Conservation (phyloP, 2,113 vertebrate species). For the Stictonetta naevosa region DNA sequence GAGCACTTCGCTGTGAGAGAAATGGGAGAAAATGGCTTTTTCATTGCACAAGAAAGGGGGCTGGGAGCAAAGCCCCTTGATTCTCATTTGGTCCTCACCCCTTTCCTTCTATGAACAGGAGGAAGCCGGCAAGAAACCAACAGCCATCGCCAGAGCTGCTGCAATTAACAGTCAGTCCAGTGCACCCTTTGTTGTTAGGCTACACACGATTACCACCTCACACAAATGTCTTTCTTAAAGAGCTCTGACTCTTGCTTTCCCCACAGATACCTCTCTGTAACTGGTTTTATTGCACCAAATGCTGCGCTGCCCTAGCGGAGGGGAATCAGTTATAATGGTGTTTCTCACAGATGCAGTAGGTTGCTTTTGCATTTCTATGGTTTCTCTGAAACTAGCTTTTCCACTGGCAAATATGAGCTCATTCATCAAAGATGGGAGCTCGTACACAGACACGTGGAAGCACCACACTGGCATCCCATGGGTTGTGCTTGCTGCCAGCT, state of each 20-base stretch:
- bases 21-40: constrained; percentile 5
- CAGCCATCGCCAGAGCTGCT: background rate
- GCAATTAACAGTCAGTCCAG: constrained; percentile 51
- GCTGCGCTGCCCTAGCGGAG: background rate
- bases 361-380: background rate
- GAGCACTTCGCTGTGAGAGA: constrained; percentile 1
- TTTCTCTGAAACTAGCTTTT: background rate
- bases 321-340: background rate
- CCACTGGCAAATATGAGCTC: background rate
- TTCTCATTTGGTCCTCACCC: constrained; percentile 20
- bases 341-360: background rate
- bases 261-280: background rate
- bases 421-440: background rate
- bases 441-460: background rate
- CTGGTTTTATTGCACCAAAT: constrained; percentile 56
- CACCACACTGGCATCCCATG: fast-evolving
- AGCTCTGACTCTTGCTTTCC: constrained; percentile 47
- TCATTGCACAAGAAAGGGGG: background rate
- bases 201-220: constrained; percentile 40
- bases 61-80: background rate
- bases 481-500: background rate
- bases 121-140: constrained; percentile 41
- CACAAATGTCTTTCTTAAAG: constrained; percentile 34
- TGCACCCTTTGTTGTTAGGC: constrained; percentile 17
- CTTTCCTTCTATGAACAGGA: constrained; percentile 45